These are phyloP conservation scores for Myotis pilosus DNA, from an alignment of 2,797 vertebrate species.

Conservation along the genomic window DNA sequence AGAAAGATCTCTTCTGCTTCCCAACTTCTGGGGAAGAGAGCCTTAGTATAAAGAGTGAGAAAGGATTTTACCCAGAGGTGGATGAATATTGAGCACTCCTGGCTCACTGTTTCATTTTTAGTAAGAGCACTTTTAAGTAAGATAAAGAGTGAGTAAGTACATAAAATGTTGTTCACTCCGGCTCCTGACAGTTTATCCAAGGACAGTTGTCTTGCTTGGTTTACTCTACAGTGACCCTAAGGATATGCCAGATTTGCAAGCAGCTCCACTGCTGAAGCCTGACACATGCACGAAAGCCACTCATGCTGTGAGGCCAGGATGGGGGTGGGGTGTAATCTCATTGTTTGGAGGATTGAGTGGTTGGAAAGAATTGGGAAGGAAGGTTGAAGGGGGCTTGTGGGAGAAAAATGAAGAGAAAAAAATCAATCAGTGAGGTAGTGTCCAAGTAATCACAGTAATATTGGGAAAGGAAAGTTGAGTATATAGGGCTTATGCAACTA, in stretches of 20 bases:
- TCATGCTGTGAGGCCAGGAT: not conserved
- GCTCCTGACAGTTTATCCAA: not conserved
- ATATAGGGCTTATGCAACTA: not conserved
- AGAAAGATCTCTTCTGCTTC: not conserved
- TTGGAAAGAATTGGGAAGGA: slow-evolving; percentile 45
- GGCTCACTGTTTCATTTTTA: not conserved
- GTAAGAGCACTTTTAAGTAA: slow-evolving; percentile 16
- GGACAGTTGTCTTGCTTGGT: not conserved
- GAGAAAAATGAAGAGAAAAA: slow-evolving; percentile 11
- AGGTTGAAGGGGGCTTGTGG: not conserved
- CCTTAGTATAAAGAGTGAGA: not conserved
- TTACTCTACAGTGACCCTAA: not conserved
- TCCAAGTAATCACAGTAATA: not conserved
- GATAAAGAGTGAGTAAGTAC: not conserved
- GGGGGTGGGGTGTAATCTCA: not conserved
- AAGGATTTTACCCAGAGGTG: not conserved
- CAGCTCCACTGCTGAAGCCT: not conserved
- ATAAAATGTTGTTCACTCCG: not conserved
- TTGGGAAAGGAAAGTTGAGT: not conserved
- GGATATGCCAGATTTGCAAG: not conserved
- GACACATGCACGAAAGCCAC: not conserved
- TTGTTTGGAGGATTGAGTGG: slow-evolving; percentile 2
- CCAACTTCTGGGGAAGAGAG: not conserved
- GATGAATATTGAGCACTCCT: not conserved
- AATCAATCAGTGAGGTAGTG: not conserved